Conservation (phyloP, 2,888 invertebrate genomes). For the Hanleya hanleyi region DNA sequence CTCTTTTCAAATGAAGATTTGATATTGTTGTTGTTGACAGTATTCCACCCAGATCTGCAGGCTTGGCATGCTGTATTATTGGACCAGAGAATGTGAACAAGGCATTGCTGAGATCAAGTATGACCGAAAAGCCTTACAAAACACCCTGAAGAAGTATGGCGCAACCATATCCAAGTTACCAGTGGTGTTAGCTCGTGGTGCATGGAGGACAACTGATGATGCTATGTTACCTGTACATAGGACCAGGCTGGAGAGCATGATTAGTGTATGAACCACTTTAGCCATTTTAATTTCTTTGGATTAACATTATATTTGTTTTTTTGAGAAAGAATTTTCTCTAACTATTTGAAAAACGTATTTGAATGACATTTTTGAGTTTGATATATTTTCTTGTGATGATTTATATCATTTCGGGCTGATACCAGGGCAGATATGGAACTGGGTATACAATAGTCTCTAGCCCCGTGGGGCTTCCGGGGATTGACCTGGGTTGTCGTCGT, state of each 20-base stretch:
- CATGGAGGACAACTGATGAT: conserved; percentile 65
- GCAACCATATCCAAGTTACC: conserved; percentile 60
- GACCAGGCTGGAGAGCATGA: conserved; percentile 69
- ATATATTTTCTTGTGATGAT: too few species aligned
- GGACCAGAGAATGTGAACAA: conserved; percentile 71
- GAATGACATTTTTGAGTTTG: too few species aligned
- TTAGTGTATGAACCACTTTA: conserved; percentile 57
- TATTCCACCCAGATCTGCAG: conserved; percentile 72
- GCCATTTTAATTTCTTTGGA: too few species aligned
- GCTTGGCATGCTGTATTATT: conserved; percentile 69
- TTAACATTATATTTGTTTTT: not conserved
- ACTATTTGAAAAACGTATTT: too few species aligned
- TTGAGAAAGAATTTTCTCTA: too few species aligned
- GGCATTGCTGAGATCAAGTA: conserved; percentile 69
- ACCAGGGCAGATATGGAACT: too few species aligned
- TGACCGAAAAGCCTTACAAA: conserved; percentile 70
- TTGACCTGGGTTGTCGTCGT: too few species aligned
- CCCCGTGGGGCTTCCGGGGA: too few species aligned
- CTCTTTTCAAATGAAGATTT: too few species aligned
- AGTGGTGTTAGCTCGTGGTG: conserved; percentile 54
- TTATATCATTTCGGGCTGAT: too few species aligned
- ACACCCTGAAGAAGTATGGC: conserved; percentile 64
- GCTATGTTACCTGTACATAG: conserved; percentile 66
- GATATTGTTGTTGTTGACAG: conserved; percentile 44
- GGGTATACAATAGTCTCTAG: too few species aligned